Evolutionary conservation across 1,140 invertebrate species (phyloP), one percentile per base, ranked within the genome.

Genomic region (Asbolus verrucosus): DNA sequence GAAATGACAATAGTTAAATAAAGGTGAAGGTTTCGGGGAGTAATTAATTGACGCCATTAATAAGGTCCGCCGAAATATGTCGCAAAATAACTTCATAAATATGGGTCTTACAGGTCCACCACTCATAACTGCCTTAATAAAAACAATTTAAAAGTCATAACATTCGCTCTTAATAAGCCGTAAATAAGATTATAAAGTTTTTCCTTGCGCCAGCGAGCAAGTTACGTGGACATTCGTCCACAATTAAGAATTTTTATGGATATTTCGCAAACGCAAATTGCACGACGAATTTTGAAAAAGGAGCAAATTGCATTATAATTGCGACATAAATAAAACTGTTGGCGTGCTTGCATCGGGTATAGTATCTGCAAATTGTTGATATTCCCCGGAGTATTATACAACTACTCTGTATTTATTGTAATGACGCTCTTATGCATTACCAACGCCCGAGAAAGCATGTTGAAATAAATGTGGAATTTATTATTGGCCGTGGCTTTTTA

Each of bases 401-500:
- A 54, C 19, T 54, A 54, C 46, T 54, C 46, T 54, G 46, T 54
- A 54, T 54, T 54, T 54, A 54, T 54, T 54, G 46, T 54, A 54
- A 54, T 54, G 46, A 54, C 46, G 46, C 46, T 54, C 46, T 54
- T 54, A 54, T 54, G 46, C 46, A 54, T 54, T 54, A 54, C 46
- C 41, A 54, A 54, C 46, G 46, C 46, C 46, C 46, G 46, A 54
- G 46, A 54, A 54, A 54, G 43, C 46, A 54, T 54, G 21, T 54
- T 54, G 46, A 54, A 54, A 54, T 54, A 54, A 54, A 27, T 54
- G 46, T 54, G 46, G 46, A 54, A 54, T 54, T 54, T 54, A 54
- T 54, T 30, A 54, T 24, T 54, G 46, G 18, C 46, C 21, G 21
- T 27, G 46, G 46, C 46, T 54, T 54, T 54, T 54, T 46, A 46